phyloP scores from a whole-genome alignment of 2,113 vertebrate genomes.

The Equus przewalskii region DNA sequence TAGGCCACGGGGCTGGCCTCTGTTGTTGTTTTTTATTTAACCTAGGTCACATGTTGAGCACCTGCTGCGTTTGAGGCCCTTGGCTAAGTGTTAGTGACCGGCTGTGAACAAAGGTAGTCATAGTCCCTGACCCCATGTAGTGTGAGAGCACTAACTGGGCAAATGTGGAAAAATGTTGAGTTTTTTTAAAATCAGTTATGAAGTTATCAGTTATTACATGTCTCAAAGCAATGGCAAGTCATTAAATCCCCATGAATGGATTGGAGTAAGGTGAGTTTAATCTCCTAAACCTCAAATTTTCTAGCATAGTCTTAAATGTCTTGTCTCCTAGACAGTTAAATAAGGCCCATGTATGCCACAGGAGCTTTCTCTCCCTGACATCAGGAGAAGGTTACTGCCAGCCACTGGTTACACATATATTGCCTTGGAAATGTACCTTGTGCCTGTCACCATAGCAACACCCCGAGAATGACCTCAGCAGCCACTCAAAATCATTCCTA shows the following conservation, averaged over 20 bases:
- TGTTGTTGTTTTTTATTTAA: background rate
- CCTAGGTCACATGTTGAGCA: background rate
- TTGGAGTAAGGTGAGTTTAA: background rate
- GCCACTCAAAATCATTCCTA: slow-evolving; percentile 78
- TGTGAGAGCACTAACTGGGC: background rate
- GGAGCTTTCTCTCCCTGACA: slow-evolving; percentile 60
- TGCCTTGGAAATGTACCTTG: slow-evolving; percentile 72
- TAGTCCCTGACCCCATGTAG: background rate
- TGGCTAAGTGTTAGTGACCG: background rate
- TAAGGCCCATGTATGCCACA: background rate
- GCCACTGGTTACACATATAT: slow-evolving; percentile 65
- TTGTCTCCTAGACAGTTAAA: background rate
- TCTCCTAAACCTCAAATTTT: background rate
- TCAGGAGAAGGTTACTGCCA: slow-evolving; percentile 56
- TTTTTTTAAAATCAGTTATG: background rate
- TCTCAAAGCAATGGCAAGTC: slow-evolving; percentile 23
- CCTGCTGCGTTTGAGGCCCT: background rate
- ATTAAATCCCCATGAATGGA: background rate
- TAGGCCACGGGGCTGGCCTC: too few relatives aligned
- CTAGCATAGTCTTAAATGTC: background rate
- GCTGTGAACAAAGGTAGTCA: background rate
- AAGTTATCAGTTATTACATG: slow-evolving; percentile 15
- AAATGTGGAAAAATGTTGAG: background rate
- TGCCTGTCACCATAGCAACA: slow-evolving; percentile 80
- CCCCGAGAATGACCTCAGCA: slow-evolving; percentile 81